phyloP scores from a whole-genome alignment of 64 coral and sea anemone species.

The Platygyra sinensis region DNA sequence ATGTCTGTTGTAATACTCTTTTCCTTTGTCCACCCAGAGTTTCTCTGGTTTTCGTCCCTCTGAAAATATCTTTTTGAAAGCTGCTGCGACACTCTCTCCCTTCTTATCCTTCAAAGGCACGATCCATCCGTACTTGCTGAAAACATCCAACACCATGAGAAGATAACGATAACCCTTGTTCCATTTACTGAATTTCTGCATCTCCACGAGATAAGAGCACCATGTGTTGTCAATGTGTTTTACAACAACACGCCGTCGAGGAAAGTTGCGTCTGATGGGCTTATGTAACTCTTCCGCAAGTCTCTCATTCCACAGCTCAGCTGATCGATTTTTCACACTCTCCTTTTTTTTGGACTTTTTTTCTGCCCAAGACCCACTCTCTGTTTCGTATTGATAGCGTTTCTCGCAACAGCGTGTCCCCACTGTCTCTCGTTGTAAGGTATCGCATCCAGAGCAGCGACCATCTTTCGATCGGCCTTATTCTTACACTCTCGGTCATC shows the following conservation, averaged over 20 bases:
- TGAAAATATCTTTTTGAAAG: too few relatives aligned
- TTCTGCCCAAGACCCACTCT: conserved; percentile 8
- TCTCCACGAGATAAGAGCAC: not conserved
- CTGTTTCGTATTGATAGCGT: conserved; percentile 21
- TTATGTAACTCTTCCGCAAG: not conserved
- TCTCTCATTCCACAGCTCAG: not conserved
- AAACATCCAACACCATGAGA: too few relatives aligned
- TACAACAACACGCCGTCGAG: not conserved
- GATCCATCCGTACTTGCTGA: too few relatives aligned
- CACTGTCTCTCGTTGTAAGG: too few relatives aligned
- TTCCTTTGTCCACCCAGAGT: conserved; percentile 39
- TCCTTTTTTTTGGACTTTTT: too few relatives aligned
- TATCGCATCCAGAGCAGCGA: not conserved
- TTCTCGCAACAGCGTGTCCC: too few relatives aligned
- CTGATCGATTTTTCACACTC: conserved; percentile 10
- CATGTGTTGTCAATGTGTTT: not conserved
- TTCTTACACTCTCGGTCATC: not conserved
- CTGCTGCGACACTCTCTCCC: too few relatives aligned
- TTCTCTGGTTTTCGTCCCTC: too few relatives aligned
- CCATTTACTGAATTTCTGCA: conserved; percentile 23
- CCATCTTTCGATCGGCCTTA: conserved; percentile 33
- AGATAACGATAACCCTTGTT: too few relatives aligned
- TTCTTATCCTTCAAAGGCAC: too few relatives aligned
- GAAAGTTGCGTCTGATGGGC: too few relatives aligned
- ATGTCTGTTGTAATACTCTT: conserved; percentile 36